A percentile compares a stretch with the other conserved stretches of the same genome.
Conservation (phyloP, 2,797 vertebrate genomes). For the Falco cherrug region DNA sequence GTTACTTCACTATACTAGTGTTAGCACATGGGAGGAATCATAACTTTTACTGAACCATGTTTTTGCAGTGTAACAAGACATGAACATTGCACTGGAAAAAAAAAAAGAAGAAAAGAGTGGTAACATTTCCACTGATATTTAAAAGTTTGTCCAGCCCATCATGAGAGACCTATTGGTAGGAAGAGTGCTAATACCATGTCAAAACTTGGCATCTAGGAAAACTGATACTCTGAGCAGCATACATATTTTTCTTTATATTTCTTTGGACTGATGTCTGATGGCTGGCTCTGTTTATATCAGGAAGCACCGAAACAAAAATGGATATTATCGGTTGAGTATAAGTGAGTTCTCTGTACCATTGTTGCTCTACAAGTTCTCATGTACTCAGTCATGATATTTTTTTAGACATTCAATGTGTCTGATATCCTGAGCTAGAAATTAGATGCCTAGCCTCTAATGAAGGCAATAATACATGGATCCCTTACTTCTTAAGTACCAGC, state of each 20-base stretch:
- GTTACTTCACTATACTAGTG: neutral
- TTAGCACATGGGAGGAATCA: neutral
- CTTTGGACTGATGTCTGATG: neutral
- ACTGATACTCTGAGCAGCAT: neutral
- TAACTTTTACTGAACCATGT: neutral
- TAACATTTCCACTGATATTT: neutral
- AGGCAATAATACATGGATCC: neutral
- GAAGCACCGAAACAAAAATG: neutral
- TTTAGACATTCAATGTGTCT: neutral
- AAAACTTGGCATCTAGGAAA: neutral
- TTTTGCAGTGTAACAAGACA: neutral
- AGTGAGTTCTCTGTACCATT: neutral
- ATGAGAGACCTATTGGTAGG: neutral
- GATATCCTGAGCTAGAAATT: constrained; percentile 29
- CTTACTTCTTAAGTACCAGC: neutral
- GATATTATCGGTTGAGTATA: neutral
- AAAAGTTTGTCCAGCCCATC: neutral
- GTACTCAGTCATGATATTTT: neutral
- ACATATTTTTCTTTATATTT: neutral
- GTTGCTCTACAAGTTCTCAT: neutral
- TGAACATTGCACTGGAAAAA: neutral
- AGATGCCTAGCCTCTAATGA: neutral
- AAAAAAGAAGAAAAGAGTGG: neutral
- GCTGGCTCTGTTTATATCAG: neutral
- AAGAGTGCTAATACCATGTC: neutral